phyloP scores from a whole-genome alignment of 2,113 vertebrate genomes.

The Hoplias malabaricus region DNA sequence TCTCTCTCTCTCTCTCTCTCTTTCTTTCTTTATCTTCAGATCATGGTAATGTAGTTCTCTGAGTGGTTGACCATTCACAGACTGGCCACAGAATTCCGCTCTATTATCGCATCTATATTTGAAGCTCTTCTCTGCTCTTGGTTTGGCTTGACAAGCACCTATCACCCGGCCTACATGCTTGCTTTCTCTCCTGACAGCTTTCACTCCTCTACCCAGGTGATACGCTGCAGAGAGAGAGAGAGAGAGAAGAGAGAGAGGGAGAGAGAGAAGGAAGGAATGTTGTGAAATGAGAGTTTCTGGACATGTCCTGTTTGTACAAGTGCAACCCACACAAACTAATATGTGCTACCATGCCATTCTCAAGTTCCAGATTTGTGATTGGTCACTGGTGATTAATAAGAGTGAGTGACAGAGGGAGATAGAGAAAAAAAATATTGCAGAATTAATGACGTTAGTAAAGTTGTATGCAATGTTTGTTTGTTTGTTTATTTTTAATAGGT shows the following conservation, averaged over 20 bases:
- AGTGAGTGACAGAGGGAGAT: background rate
- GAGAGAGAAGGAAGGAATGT: background rate
- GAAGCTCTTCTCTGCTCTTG: slow-evolving; percentile 9
- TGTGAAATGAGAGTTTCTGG: background rate
- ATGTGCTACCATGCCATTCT: too few relatives aligned
- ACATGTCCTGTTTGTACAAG: background rate
- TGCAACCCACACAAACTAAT: background rate
- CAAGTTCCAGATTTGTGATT: background rate
- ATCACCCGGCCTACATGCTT: background rate
- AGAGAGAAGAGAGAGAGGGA: background rate
- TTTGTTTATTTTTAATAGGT: too few relatives aligned
- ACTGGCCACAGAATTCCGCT: slow-evolving; percentile 3
- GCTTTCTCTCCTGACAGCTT: slow-evolving; percentile 7
- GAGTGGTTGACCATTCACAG: slow-evolving; percentile 10
- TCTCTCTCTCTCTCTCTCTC: background rate
- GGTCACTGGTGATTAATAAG: background rate
- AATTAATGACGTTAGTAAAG: background rate
- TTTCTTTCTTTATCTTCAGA: slow-evolving; percentile 5
- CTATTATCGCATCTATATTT: slow-evolving; percentile 40
- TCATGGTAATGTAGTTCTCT: slow-evolving; percentile 4
- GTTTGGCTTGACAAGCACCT: slow-evolving; percentile 14
- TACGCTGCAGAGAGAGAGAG: background rate
- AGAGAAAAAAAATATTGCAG: background rate
- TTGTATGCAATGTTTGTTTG: too few relatives aligned
- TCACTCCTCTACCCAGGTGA: background rate